A percentile compares a stretch with the other conserved stretches of the same genome.
phyloP scores from a whole-genome alignment of 2,113 vertebrate genomes.

The Eclectus roratus region DNA sequence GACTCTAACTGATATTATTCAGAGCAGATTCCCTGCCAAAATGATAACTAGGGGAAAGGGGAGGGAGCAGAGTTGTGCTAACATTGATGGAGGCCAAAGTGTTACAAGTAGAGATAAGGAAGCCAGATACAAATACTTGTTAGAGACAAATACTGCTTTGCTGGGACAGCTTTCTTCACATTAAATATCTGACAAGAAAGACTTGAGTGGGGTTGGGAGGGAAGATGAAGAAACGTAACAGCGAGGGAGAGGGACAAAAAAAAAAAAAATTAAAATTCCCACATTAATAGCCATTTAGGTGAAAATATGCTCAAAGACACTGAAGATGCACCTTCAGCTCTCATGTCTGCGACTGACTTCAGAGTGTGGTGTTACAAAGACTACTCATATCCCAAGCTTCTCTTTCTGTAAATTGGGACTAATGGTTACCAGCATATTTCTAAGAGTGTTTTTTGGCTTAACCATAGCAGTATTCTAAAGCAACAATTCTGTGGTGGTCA shows the following conservation, averaged over 20 bases:
- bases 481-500: not conserved
- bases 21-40: not conserved
- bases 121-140: not conserved
- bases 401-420: not conserved
- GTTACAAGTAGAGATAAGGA: not conserved
- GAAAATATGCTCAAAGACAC: not conserved
- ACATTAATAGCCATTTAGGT: not conserved
- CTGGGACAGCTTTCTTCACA: not conserved
- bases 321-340: not conserved
- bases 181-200: not conserved
- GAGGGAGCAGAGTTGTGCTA: fast-evolving
- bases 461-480: not conserved
- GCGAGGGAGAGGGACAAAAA: not conserved
- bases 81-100: not conserved
- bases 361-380: not conserved
- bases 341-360: not conserved
- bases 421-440: not conserved
- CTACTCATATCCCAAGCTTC: not conserved
- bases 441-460: not conserved
- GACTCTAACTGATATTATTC: not conserved
- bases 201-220: not conserved
- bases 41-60: not conserved
- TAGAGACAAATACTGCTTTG: not conserved
- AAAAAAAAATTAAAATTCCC: not conserved
- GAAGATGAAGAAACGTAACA: not conserved